phyloP scores from a whole-genome alignment of 2,888 invertebrate species.

The Catocala sponsa region DNA sequence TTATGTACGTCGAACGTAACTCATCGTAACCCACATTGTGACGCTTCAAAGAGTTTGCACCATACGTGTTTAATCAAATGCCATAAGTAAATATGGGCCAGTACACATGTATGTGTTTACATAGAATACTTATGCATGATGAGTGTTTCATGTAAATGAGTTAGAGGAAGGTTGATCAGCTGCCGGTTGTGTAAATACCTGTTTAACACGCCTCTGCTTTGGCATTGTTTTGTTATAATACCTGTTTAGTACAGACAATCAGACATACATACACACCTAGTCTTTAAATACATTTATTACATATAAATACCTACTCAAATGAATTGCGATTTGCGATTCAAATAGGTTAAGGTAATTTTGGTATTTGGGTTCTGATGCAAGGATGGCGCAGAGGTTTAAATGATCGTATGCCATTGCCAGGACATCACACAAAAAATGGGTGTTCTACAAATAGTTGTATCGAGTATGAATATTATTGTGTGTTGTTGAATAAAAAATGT shows the following conservation, averaged over 20 bases:
- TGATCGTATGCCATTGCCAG: too few relatives aligned
- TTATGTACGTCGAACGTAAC: constrained; percentile 57
- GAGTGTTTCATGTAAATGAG: constrained; percentile 66
- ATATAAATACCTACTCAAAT: too few relatives aligned
- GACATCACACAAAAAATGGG: too few relatives aligned
- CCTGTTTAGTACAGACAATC: constrained; percentile 28
- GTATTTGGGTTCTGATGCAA: too few relatives aligned
- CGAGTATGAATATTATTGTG: too few relatives aligned
- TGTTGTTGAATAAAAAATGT: too few relatives aligned
- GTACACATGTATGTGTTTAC: constrained; percentile 37
- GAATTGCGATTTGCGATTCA: too few relatives aligned
- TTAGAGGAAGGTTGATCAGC: constrained; percentile 67
- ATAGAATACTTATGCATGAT: constrained; percentile 47
- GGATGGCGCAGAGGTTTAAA: too few relatives aligned
- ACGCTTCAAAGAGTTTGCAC: constrained; percentile 54
- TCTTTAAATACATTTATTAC: constrained; percentile 27
- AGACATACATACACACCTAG: constrained; percentile 10
- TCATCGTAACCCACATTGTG: constrained; percentile 50
- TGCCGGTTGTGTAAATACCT: constrained; percentile 70
- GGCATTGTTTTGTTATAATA: constrained; percentile 49
- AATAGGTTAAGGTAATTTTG: too few relatives aligned
- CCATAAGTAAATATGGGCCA: constrained; percentile 46
- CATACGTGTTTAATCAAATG: constrained; percentile 60
- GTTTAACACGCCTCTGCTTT: constrained; percentile 56
- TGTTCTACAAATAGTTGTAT: too few relatives aligned